A percentile compares a stretch with the other conserved stretches of the same genome.
These are phyloP conservation scores for Poeciliopsis turrubarensis DNA, from an alignment of 2,113 vertebrate genomes.

Conservation along the genomic window DNA sequence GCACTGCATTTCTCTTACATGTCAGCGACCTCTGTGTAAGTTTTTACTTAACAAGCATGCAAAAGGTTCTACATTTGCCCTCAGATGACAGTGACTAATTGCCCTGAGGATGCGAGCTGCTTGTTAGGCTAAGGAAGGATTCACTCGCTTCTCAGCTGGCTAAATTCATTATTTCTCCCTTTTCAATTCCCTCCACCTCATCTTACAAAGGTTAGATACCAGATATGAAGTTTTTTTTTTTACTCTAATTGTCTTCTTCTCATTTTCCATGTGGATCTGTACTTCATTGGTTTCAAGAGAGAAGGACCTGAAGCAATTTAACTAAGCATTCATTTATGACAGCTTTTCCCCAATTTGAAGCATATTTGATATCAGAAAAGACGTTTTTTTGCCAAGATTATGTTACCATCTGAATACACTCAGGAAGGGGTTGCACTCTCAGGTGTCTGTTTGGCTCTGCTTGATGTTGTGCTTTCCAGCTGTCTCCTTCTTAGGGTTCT, in stretches of 20 bases:
- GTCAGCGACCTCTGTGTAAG: constrained; percentile 84
- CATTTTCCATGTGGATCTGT: constrained; percentile 47
- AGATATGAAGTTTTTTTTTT: constrained; percentile 62
- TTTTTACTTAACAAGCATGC: constrained; percentile 86
- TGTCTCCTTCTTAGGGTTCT: constrained; percentile 17
- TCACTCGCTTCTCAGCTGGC: constrained; percentile 73
- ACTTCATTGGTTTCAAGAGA: constrained; percentile 19
- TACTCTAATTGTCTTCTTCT: constrained; percentile 68
- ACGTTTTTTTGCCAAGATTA: neutral
- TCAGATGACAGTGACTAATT: constrained; percentile 87
- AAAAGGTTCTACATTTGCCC: constrained; percentile 85
- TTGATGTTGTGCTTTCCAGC: neutral
- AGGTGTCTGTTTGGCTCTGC: neutral
- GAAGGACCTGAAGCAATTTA: constrained; percentile 17
- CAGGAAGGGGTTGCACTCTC: neutral
- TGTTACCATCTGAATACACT: neutral
- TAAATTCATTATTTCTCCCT: constrained; percentile 84
- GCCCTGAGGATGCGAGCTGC: constrained; percentile 81
- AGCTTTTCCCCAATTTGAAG: constrained; percentile 1
- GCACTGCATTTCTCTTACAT: constrained; percentile 76
- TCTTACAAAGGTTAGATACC: constrained; percentile 73
- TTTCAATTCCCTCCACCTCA: constrained; percentile 74
- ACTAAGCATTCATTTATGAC: constrained; percentile 4
- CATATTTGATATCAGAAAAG: neutral
- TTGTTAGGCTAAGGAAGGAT: constrained; percentile 82